Conservation (phyloP, 2,797 vertebrate genomes). For the Pseudochirops corinnae region DNA sequence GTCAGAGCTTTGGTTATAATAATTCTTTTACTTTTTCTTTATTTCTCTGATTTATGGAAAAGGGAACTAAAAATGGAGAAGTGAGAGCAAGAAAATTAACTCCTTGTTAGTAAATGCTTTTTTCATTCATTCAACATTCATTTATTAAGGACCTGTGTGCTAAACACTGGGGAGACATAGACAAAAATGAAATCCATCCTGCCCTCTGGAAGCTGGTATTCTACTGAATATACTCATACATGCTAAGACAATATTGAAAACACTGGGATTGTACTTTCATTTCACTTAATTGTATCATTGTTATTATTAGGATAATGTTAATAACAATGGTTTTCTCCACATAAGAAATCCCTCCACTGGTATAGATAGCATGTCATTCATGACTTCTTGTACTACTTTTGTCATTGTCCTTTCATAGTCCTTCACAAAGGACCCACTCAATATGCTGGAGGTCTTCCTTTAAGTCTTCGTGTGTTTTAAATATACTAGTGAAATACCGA, state of each 20-base stretch:
- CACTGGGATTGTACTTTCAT: not conserved
- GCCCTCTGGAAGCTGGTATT: not conserved
- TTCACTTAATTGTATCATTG: not conserved
- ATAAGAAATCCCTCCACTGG: not conserved
- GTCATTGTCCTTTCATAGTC: not conserved
- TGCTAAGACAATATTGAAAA: not conserved
- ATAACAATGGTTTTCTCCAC: not conserved
- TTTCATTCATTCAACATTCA: not conserved
- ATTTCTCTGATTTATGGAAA: slow-evolving; percentile 14
- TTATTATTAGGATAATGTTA: not conserved
- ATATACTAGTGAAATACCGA: not conserved
- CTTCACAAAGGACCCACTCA: not conserved
- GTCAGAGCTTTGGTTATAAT: not conserved
- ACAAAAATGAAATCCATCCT: not conserved
- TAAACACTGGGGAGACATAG: not conserved
- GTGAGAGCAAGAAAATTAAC: not conserved
- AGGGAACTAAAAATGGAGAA: slow-evolving; percentile 15
- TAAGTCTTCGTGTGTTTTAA: not conserved
- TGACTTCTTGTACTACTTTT: not conserved
- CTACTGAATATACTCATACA: not conserved
- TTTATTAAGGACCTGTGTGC: not conserved
- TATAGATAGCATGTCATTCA: not conserved
- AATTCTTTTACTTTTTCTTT: slow-evolving; percentile 42
- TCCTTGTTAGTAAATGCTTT: not conserved
- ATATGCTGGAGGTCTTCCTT: not conserved